phyloP scores from a whole-genome alignment of 35 echinoderm and acorn worm species.

The Heliocidaris tuberculata region DNA sequence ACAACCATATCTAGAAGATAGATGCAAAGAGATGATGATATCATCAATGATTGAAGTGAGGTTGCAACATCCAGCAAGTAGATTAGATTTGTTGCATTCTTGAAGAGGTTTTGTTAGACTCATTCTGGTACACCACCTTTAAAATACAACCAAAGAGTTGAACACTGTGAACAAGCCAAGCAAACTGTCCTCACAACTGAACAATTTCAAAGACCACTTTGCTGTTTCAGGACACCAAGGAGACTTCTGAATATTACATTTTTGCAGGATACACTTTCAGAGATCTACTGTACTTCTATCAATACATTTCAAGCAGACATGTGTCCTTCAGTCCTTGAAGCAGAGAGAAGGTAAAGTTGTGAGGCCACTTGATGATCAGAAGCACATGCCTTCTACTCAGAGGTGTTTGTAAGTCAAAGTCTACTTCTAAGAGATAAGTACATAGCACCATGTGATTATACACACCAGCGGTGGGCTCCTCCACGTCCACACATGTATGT shows the following conservation, averaged over 20 bases:
- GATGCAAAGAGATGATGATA: background rate
- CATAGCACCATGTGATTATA: background rate
- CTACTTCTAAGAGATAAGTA: background rate
- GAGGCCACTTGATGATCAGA: background rate
- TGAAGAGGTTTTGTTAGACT: too few relatives aligned
- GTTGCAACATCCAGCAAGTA: too few relatives aligned
- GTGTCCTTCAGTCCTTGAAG: background rate
- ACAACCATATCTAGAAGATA: background rate
- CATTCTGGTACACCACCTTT: background rate
- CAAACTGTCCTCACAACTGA: too few relatives aligned
- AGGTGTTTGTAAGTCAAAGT: background rate
- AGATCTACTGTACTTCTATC: background rate
- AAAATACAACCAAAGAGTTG: background rate
- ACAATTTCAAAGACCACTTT: background rate
- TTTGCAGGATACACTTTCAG: background rate
- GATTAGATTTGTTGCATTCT: too few relatives aligned
- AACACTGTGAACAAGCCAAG: background rate
- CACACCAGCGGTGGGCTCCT: background rate
- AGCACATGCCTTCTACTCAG: background rate
- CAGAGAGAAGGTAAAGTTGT: background rate
- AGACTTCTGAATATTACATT: background rate
- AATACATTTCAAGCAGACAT: background rate
- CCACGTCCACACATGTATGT: constrained; percentile 5
- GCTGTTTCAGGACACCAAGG: background rate
- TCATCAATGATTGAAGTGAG: background rate